Conservation (phyloP, 37 sponge, comb jelly and placozoan genomes). For the Eunapius fragilis region DNA sequence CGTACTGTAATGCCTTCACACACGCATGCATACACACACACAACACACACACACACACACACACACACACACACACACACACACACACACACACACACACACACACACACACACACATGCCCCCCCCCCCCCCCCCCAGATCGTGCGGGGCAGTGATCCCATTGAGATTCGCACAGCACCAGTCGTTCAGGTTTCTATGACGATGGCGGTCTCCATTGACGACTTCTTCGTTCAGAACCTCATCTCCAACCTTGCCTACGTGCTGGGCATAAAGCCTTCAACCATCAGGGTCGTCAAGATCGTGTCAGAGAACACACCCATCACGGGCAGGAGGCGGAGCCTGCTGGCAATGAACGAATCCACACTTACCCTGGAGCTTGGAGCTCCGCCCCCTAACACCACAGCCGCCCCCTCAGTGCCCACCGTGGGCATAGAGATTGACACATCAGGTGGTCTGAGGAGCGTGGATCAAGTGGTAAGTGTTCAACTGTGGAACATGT, state of each 20-base stretch:
- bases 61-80: background rate
- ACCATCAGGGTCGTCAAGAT: conserved; percentile 79
- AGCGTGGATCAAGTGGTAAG: background rate
- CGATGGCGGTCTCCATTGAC: conserved; percentile 74
- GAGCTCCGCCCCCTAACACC: background rate
- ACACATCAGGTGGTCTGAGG: background rate
- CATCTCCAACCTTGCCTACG: conserved; percentile 72
- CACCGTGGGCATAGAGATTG: background rate
- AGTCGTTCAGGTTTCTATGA: conserved; percentile 76
- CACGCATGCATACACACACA: background rate
- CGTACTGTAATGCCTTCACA: no score
- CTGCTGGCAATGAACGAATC: background rate
- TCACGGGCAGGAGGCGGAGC: background rate
- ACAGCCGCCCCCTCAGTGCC: background rate
- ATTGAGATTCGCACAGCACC: conserved; percentile 78
- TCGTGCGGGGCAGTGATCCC: conserved; percentile 74
- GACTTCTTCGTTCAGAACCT: conserved; percentile 68
- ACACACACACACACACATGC: no score
- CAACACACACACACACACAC: background rate
- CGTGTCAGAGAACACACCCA: conserved; percentile 35
- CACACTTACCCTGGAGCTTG: conserved; percentile 3
- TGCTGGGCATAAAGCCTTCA: conserved; percentile 57
- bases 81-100: background rate
- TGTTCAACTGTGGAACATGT: background rate
- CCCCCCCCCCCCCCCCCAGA: background rate